A percentile compares a stretch with the other conserved stretches of the same genome.
phyloP scores from a whole-genome alignment of 2,888 invertebrate species.

The Tinea pellionella region DNA sequence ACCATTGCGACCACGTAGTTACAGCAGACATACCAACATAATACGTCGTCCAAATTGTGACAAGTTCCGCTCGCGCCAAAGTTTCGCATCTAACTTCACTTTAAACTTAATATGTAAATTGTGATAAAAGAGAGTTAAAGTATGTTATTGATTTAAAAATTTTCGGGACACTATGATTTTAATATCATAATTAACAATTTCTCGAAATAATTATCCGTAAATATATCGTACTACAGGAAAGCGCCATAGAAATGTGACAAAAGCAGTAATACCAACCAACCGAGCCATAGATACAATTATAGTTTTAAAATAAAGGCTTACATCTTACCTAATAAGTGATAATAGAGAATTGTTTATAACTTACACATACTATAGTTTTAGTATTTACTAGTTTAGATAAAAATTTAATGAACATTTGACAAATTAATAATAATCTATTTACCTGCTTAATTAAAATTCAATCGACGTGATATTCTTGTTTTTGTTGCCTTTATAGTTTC shows the following conservation, averaged over 20 bases:
- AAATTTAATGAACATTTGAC: no score
- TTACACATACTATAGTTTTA: no score
- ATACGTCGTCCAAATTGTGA: conserved; percentile 23
- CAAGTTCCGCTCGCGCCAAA: conserved; percentile 62
- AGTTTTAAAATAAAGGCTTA: no score
- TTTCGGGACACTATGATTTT: neutral
- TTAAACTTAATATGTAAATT: conserved; percentile 12
- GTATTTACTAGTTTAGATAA: no score
- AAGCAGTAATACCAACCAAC: neutral
- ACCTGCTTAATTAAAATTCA: no score
- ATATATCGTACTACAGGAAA: neutral
- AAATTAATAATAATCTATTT: no score
- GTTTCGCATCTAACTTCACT: conserved; percentile 35
- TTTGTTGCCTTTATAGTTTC: no score
- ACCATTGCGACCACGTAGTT: conserved; percentile 64
- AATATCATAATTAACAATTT: neutral
- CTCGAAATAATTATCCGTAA: neutral
- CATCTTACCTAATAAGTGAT: no score
- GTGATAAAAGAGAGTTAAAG: neutral
- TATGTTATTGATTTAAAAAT: neutral
- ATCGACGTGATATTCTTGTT: no score
- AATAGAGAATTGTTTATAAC: no score
- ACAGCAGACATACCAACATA: conserved; percentile 48
- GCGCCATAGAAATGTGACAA: neutral
- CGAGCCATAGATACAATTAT: neutral